These are phyloP conservation scores for Agrochola litura DNA, from an alignment of 2,888 invertebrate genomes.

Conservation along the genomic window DNA sequence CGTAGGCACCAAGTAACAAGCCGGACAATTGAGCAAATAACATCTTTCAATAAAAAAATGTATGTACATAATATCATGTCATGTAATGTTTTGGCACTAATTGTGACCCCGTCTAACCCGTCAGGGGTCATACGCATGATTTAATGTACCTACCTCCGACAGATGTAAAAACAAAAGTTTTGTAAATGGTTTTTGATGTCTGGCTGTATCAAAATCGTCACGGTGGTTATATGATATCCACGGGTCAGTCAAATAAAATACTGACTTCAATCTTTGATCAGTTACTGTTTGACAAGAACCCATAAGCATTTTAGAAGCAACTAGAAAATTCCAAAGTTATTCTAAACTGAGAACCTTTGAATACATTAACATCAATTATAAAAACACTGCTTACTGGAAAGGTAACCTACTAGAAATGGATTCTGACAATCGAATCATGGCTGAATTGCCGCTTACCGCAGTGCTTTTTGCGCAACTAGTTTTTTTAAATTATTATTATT, in stretches of 20 bases:
- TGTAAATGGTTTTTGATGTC: neutral
- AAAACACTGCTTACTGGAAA: neutral
- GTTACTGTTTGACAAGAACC: too few species aligned
- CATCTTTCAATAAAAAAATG: slow-evolving; percentile 26
- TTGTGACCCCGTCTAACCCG: slow-evolving; percentile 54
- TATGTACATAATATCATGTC: slow-evolving; percentile 14
- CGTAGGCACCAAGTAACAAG: neutral
- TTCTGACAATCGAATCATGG: neutral
- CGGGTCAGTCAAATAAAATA: neutral
- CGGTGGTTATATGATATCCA: neutral
- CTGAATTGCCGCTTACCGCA: too few species aligned
- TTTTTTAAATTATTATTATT: too few species aligned
- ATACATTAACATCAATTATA: neutral
- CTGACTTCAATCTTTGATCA: neutral
- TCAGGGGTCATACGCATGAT: slow-evolving; percentile 49
- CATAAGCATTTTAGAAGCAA: neutral
- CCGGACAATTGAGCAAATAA: neutral
- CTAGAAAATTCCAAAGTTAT: neutral
- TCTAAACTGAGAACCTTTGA: neutral
- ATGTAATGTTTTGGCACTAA: slow-evolving; percentile 54
- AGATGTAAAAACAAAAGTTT: slow-evolving; percentile 19
- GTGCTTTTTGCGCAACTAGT: neutral
- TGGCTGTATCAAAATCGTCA: neutral
- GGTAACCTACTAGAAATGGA: neutral
- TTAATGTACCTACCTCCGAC: slow-evolving; percentile 11